Percentiles rank a stretch among this genome's conserved stretches.
Conservation (phyloP, 2,113 vertebrate genomes). For the Sisor rabdophorus region DNA sequence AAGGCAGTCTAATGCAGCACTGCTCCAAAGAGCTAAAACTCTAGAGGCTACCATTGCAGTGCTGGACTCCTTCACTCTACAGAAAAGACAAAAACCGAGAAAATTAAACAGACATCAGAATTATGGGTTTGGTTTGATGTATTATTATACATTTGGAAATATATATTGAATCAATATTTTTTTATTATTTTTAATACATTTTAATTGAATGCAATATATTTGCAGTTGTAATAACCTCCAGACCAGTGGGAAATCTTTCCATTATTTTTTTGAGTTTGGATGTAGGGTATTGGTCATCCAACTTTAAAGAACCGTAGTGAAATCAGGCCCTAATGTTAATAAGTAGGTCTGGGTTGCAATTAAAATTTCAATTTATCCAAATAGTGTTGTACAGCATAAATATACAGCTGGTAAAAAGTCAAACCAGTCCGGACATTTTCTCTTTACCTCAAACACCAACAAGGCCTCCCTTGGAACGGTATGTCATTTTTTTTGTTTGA, state of each 20-base stretch:
- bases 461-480: too few species aligned
- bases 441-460: too few species aligned
- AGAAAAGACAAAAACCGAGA: background rate
- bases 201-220: background rate
- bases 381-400: background rate
- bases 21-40: constrained; percentile 83
- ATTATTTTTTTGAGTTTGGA: background rate
- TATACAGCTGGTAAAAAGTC: background rate
- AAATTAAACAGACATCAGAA: background rate
- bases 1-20: constrained; percentile 74
- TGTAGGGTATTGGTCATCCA: background rate
- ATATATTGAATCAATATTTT: too few species aligned
- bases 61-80: constrained; percentile 85
- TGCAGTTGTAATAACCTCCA: background rate
- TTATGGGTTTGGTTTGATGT: background rate
- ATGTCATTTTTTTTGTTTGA: too few species aligned
- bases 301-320: background rate
- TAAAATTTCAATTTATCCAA: too few species aligned
- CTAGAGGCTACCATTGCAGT: constrained; percentile 82
- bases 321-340: background rate
- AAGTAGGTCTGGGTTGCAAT: background rate
- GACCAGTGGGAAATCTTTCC: background rate
- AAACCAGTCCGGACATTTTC: too few species aligned
- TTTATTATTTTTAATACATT: too few species aligned
- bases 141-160: too few species aligned